phyloP scores from a whole-genome alignment of 2,113 vertebrate genomes.

The Mobula birostris region DNA sequence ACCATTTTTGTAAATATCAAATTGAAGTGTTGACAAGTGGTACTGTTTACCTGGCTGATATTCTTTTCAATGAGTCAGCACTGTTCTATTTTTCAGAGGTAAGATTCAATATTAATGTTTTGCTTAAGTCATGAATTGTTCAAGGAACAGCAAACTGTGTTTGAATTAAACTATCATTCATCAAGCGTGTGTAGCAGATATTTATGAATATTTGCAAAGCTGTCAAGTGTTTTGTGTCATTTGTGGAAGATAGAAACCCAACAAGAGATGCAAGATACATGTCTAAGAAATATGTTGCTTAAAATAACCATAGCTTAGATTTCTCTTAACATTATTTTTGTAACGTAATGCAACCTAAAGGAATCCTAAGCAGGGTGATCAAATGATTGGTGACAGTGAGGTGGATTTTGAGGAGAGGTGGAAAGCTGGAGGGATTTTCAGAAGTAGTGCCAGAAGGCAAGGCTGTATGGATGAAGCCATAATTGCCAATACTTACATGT shows the following conservation, averaged over 20 bases:
- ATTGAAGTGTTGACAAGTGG: slow-evolving; percentile 98
- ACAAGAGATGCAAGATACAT: not conserved
- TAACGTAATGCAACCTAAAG: not conserved
- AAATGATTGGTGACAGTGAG: not conserved
- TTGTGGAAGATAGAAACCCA: not conserved
- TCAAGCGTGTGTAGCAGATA: not conserved
- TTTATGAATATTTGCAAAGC: not conserved
- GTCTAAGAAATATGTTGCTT: not conserved
- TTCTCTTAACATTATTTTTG: not conserved
- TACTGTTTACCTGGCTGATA: slow-evolving; percentile 94
- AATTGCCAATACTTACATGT: not conserved
- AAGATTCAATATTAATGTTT: slow-evolving; percentile 44
- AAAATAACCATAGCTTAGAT: not conserved
- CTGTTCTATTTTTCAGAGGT: slow-evolving; percentile 99
- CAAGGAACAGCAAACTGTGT: not conserved
- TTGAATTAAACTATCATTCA: not conserved
- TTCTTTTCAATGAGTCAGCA: slow-evolving; percentile 94
- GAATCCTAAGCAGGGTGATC: not conserved
- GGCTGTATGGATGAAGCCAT: not conserved
- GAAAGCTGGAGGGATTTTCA: not conserved
- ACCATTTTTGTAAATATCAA: slow-evolving; percentile 99
- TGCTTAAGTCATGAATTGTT: not conserved
- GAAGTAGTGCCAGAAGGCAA: not conserved
- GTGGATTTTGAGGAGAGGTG: not conserved
- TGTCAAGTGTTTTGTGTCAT: not conserved